Base-by-base conservation (phyloP, 2,797 vertebrate species). In the Salarias fasciatus region DNA sequence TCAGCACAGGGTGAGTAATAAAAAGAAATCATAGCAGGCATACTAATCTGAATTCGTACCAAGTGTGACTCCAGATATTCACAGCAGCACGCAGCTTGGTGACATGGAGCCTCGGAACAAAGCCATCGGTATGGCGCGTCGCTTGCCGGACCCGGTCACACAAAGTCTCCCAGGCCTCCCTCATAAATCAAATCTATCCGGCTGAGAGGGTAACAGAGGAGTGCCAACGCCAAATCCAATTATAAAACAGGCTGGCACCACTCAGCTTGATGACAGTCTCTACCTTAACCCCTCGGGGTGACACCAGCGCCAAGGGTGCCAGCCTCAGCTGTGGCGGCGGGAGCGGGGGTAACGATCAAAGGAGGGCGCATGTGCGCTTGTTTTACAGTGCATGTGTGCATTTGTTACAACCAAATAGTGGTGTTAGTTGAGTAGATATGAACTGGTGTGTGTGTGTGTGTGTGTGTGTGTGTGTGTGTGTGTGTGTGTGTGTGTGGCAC, bases 141-240 rank as follows among this genome's bases (percentile, higher is more conserved):
- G 46, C 52, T 53, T 15, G 60, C 28, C 52, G 74, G 67, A 59
- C 56, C 65, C 18, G 24, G 52, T 61, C 50, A 62, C 53, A 73
- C 78, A 69, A 54, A 53, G 78, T 52, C 82, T 82, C 76, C 68
- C 50, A 78, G 77, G 42, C 67, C 63, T 57, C 58, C 56, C 72
- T 80, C 76, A 85, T 85, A 87, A 86, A 89, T 88, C 82, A 85
- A 84, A 79, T 79, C 70, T 82, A 74, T 80, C 73, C 49, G 41
- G 72, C 62, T 63, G 58, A 49, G 31, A 33, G 33, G 33, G 8
- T 24, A n/a, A 14, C 31, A 42, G 69, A 67, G 75, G 53, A 38
- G 62, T 82, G 84, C 86, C 85, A 90, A 86, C 73, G 86, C 71
- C 83, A 88, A 88, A 90, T 88, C 82, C 82, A 88, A 81, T 86